Conservation (phyloP, 2,797 vertebrate genomes). For the Parauchenoglanis punctatus region DNA sequence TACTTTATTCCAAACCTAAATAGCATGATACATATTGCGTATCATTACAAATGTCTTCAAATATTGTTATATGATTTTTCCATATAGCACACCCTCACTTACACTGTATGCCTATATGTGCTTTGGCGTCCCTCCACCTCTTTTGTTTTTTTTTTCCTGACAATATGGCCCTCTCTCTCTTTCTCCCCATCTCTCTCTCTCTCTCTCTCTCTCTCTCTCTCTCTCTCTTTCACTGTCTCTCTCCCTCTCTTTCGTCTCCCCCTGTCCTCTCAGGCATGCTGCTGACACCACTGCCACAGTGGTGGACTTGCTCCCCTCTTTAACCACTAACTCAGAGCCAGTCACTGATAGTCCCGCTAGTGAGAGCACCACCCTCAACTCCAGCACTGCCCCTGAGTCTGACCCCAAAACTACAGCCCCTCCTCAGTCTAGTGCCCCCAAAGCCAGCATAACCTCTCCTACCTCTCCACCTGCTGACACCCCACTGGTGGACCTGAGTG, state of each 20-base stretch:
- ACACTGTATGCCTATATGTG: slow-evolving; percentile 53
- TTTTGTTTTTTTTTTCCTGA: slow-evolving; percentile 18
- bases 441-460: slow-evolving; percentile 65
- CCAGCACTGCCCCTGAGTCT: slow-evolving; percentile 78
- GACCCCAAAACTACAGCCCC: slow-evolving; percentile 70
- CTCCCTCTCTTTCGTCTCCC: slow-evolving; percentile 23
- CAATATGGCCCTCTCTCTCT: slow-evolving; percentile 29
- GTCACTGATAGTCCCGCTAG: slow-evolving; percentile 90
- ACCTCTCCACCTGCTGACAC: slow-evolving; percentile 71
- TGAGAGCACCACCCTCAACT: slow-evolving; percentile 87
- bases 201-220: slow-evolving; percentile 13
- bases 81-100: slow-evolving; percentile 41
- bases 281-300: slow-evolving; percentile 85
- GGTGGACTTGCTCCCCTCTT: slow-evolving; percentile 89
- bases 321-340: slow-evolving; percentile 91
- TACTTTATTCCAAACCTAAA: slow-evolving; percentile 19
- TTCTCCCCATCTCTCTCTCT: slow-evolving; percentile 21
- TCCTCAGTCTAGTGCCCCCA: slow-evolving; percentile 67
- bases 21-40: slow-evolving; percentile 4
- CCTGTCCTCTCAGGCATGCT: slow-evolving; percentile 82
- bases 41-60: neutral
- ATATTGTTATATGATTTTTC: slow-evolving; percentile 11
- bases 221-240: neutral
- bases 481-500: slow-evolving; percentile 93
- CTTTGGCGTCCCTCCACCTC: slow-evolving; percentile 24